Evolutionary conservation across 2,888 invertebrate species (phyloP), one percentile per base, ranked within the genome.

Genomic region (Biston betularia): DNA sequence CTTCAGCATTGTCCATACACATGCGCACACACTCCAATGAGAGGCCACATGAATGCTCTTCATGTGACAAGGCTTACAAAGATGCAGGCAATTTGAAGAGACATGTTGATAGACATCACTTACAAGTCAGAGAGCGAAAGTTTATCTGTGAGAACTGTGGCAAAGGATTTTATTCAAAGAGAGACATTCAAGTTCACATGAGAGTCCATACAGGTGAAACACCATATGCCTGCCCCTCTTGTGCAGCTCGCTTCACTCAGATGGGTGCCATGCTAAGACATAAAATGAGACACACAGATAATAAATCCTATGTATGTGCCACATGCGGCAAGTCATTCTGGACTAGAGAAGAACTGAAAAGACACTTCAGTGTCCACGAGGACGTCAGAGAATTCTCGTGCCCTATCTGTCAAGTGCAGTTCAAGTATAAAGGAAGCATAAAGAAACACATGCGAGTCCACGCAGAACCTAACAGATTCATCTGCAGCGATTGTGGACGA

Each of bases 341-440:
- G 64, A 88, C 90, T 3, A 91, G 88, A 73, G 83, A 86, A 11
- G 85, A 90, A 74, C 71, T 93, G 14, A 87, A 84, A 64, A 81
- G 77, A 44, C 93, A 92, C 64, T 71, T 75, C 6, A 71, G 75
- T 14, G 88, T 85, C 0, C 93, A 93, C 62, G 83, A 84, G 0
- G 82, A 78, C 54, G 85, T 84, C 11, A 90, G 88, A 66, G 85
- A 87, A 7, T 90, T 77, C 69, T 68, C 80, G 0, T 93, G 93
- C 54, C 68, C 84, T 1, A 72, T 87, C 6, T 95, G 95, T 73
- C 89, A 89, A 68, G 80, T 89, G 10, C 78, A 84, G 7, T 94
- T 94, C 75, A 90, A 95, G 70, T 94, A 94, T 34, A 89, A 90
- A 35, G 89, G 90, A 49, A 94, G 92, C 80, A 83, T 95, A 12